These are phyloP conservation scores for Heliconius melpomene DNA, from an alignment of 1,140 invertebrate genomes.

Conservation along the genomic window DNA sequence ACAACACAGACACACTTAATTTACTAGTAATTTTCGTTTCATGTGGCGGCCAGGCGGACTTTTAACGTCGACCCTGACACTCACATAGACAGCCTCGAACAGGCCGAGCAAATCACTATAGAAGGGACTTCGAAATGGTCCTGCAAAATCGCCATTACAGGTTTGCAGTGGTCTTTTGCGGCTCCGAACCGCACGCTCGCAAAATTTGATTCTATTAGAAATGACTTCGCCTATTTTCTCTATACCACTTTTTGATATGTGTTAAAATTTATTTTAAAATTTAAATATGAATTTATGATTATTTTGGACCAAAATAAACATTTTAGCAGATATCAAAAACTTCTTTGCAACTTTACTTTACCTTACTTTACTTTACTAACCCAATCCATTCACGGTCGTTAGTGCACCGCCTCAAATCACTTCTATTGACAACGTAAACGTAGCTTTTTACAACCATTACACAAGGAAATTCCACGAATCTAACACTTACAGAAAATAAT, in stretches of 20 bases:
- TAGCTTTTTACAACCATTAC: conserved; percentile 66
- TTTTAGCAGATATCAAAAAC: conserved; percentile 67
- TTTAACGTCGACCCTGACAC: conserved; percentile 99
- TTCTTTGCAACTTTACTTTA: conserved; percentile 67
- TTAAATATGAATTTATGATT: background rate
- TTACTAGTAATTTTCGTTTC: conserved; percentile 80
- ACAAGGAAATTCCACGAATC: conserved; percentile 79
- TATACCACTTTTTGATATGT: conserved; percentile 69
- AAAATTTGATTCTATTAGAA: conserved; percentile 91
- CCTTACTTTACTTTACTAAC: conserved; percentile 56
- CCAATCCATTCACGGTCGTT: conserved; percentile 71
- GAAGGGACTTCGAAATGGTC: conserved; percentile 99
- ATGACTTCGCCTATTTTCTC: conserved; percentile 73
- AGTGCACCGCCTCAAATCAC: conserved; percentile 74
- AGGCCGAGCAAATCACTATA: conserved; percentile 97
- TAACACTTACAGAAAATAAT: conserved; percentile 48
- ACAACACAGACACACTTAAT: conserved; percentile 67
- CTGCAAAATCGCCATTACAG: conserved; percentile 99
- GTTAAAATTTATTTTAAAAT: conserved; percentile 47
- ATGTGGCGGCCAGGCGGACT: conserved; percentile 89
- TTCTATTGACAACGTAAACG: conserved; percentile 61
- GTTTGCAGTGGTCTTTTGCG: conserved; percentile 83
- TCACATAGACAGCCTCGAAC: conserved; percentile 99
- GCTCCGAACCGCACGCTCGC: conserved; percentile 79
- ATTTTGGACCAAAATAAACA: conserved; percentile 8